These are phyloP conservation scores for Onthophagus sagittarius DNA, from an alignment of 2,888 invertebrate species.

Conservation along the genomic window DNA sequence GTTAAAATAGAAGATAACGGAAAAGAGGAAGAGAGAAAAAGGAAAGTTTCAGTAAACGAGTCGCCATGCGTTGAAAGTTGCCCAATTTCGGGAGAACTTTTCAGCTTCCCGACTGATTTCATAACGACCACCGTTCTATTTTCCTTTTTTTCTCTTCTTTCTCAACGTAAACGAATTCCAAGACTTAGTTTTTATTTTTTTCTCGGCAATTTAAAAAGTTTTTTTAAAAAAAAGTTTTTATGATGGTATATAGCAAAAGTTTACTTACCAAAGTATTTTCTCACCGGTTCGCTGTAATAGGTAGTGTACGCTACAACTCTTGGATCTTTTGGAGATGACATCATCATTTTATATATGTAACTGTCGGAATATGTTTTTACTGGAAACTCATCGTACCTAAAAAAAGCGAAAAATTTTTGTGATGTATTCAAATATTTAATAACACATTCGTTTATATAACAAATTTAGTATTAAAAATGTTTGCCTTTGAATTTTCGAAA, in stretches of 20 bases:
- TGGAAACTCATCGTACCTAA: slow-evolving; percentile 51
- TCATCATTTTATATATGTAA: slow-evolving; percentile 66
- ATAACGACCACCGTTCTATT: neutral
- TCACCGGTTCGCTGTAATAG: slow-evolving; percentile 67
- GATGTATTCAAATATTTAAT: no score
- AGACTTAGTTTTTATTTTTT: neutral
- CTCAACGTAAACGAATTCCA: neutral
- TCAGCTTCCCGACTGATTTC: neutral
- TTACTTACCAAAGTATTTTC: slow-evolving; percentile 63
- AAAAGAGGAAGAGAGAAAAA: neutral
- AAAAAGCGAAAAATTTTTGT: slow-evolving; percentile 15
- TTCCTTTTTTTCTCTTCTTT: neutral
- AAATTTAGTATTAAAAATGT: no score
- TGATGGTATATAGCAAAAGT: neutral
- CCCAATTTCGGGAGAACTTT: neutral
- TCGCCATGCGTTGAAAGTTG: neutral
- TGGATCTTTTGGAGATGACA: slow-evolving; percentile 49
- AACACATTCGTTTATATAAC: no score
- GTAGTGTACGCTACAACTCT: slow-evolving; percentile 42
- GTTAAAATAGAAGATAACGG: neutral
- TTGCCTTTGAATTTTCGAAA: no score
- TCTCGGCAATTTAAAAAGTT: neutral
- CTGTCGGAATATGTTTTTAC: slow-evolving; percentile 63
- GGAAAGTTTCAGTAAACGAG: neutral
- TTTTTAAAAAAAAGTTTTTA: neutral